Evolutionary conservation across 2,888 invertebrate genomes (phyloP).

Genomic region (Atherix ibis): DNA sequence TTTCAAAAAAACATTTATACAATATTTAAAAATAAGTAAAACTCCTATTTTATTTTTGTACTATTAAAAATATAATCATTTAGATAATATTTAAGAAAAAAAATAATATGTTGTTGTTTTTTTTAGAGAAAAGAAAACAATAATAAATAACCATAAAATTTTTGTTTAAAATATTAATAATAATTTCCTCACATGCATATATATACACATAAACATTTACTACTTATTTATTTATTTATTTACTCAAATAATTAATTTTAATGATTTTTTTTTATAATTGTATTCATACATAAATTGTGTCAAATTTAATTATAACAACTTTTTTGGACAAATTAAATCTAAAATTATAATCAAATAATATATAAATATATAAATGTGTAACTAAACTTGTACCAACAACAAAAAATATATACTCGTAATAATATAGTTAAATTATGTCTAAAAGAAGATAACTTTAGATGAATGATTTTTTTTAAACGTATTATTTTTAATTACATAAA

Average conservation of each 20-base stretch:
- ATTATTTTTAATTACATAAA: too few species aligned
- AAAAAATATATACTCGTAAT: too few species aligned
- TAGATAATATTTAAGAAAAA: constrained; percentile 5
- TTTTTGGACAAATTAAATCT: constrained; percentile 2
- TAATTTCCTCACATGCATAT: too few species aligned
- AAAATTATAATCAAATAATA: constrained; percentile 3
- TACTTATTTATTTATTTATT: constrained; percentile 1
- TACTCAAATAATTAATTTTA: background rate
- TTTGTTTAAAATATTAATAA: too few species aligned
- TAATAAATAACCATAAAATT: too few species aligned
- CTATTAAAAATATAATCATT: constrained; percentile 1
- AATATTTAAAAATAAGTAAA: constrained; percentile 5
- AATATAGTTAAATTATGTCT: too few species aligned
- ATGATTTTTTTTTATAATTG: background rate
- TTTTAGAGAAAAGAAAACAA: too few species aligned
- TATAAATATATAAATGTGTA: constrained; percentile 7
- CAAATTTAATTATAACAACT: constrained; percentile 8
- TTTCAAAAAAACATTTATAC: constrained; percentile 16
- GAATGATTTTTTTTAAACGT: too few species aligned
- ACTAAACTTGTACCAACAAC: constrained; percentile 10
- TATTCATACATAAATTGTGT: constrained; percentile 1
- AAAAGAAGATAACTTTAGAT: too few species aligned
- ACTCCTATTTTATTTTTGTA: constrained; percentile 2
- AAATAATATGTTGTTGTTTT: constrained; percentile 7
- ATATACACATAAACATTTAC: too few species aligned